These are phyloP conservation scores for Columba livia DNA, from an alignment of 2,113 vertebrate species.

Conservation along the genomic window DNA sequence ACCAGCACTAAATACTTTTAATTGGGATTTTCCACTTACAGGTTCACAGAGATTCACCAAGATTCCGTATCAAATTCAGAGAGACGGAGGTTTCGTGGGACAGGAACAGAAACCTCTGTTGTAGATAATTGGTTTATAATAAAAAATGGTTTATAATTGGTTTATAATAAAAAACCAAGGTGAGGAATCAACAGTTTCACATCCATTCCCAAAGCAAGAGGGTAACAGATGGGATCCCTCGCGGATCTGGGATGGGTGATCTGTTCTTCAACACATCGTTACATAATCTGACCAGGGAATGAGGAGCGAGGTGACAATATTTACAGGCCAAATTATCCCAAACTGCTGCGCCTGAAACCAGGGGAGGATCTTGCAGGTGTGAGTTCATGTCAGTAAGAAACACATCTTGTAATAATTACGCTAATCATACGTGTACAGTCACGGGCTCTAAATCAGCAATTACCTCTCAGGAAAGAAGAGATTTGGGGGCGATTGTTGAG, in stretches of 20 bases:
- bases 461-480: not conserved
- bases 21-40: not conserved
- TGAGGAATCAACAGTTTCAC: not conserved
- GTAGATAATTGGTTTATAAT: not conserved
- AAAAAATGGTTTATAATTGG: not conserved
- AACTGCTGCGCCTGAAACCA: not conserved
- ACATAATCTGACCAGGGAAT: not conserved
- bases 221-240: not conserved
- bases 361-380: not conserved
- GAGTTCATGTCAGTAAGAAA: not conserved
- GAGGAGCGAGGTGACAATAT: not conserved
- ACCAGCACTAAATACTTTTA: not conserved
- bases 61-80: not conserved
- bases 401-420: not conserved
- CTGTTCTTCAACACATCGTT: not conserved
- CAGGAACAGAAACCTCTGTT: not conserved
- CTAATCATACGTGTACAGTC: not conserved
- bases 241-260: rapidly evolving
- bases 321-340: not conserved
- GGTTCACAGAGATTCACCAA: not conserved
- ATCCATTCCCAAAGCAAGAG: not conserved
- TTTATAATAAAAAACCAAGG: not conserved
- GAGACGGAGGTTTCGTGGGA: not conserved
- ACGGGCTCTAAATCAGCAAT: not conserved
- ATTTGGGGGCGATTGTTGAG: not conserved